Evolutionary conservation across 1,140 invertebrate genomes (phyloP), one percentile per base, ranked within the genome.

Genomic region (Cydia fagiglandana): DNA sequence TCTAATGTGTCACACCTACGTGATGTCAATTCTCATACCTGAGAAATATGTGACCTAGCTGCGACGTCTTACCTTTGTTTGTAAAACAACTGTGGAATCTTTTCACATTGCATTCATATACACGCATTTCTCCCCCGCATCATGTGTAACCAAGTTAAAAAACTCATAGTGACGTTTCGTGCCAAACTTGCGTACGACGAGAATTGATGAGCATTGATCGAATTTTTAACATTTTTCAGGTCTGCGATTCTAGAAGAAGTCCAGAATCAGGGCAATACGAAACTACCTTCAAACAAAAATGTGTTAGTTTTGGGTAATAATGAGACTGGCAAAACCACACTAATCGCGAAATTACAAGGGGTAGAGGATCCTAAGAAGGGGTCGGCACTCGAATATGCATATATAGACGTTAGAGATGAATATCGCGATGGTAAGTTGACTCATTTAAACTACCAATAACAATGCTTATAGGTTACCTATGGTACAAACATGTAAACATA

Each of bases 351-450:
- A 93, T 93, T 98, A 77, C 97, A 98, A 94, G 97, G 98, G 75
- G 96, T 98, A 68, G 98, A 99, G 86, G 97, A 99, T 93, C 98
- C 98, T 3, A 99, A 98, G 92, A 99, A 99, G 94, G 99, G 98
- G 56, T 98, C 98, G 64, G 99, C 98, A 7, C 94, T 99, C 78
- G 99, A 99, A 94, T 99, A 99, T 93, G 98, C 98, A 76, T 99
- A 99, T 88, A 98, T 99, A 87, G 98, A 99, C 94, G 98, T 99
- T 75, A 96, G 98, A 90, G 99, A 99, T 95, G 99, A 99, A 94
- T 99, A 99, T 91, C 95, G 98, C 94, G 99, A 99, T 95, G 98
- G 98, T 98, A 94, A 94, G 94, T 87, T 9, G 1, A 38, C 50
- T n/a, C 3, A 73, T 74, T 30, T 50, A 41, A 0, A 64, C 45